Base-by-base conservation (phyloP, 2,888 invertebrate genomes). In the Rhaphigaster nebulosa region DNA sequence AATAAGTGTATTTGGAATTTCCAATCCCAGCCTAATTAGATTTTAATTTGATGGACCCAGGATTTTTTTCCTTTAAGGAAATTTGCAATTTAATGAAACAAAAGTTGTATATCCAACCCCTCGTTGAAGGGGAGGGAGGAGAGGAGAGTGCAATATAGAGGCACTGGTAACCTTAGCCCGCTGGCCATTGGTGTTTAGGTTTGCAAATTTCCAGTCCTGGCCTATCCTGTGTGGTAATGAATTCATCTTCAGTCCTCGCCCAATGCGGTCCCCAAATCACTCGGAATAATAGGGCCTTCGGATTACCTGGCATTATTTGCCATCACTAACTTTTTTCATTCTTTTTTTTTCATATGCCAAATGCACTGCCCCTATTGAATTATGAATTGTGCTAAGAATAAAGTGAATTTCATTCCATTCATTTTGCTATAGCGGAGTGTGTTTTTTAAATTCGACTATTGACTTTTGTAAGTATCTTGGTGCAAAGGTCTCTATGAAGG, bases 31-130 rank as follows among this genome's bases (percentile, higher is more conserved):
- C 20, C 88, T 88, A 50, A 88, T 88, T 56, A 88, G 18, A 56
- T 56, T 88, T 88, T 54, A 88, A 88, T 88, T 54, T 88, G 88
- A 88, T 54, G 52, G 29, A 29, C n/a, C 38, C 26, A 10, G 56
- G 56, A 18, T 26, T 26, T 34, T 87, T 88, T 54, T 34, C 54
- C 54, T 0, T 15, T 34, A 34, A 34, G 56, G 38, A n/a, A 88
- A 88, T 54, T 88, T 88, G 88, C 88, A 88, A 88, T 50, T 88
- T 88, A 88, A 88, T 54, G 88, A 34, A 88, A 88, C 38, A 88
- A 88, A 88, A 88, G 88, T 88, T 88, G 54, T 88, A 88, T 88
- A 88, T 23, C 54, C n/a, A 88, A 2, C 88, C 56, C 38, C 29
- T 18, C 2, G 26, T n/a, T 8, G 5, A 6, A 23, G 0, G 87